Evolutionary conservation across 2,888 invertebrate species (phyloP).

Genomic region (Mythimna lalbum): DNA sequence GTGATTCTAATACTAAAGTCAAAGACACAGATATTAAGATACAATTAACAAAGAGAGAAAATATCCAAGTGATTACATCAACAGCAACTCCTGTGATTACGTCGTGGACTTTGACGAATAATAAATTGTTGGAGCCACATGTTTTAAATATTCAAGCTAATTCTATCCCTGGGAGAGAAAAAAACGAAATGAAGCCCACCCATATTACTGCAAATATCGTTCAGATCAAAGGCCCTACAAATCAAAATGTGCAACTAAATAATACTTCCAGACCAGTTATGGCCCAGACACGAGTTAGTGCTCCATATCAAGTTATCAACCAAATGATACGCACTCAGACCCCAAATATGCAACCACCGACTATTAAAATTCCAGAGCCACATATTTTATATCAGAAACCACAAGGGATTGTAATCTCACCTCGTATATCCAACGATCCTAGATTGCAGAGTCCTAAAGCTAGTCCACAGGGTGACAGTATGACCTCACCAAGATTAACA

Average conservation of each 20-base stretch:
- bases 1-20: constrained; percentile 75
- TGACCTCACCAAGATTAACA: constrained; percentile 82
- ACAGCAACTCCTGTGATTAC: constrained; percentile 90
- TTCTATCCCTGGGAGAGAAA: constrained; percentile 73
- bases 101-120: constrained; percentile 89
- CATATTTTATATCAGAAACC: constrained; percentile 87
- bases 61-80: constrained; percentile 80
- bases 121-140: constrained; percentile 84
- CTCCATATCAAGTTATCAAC: constrained; percentile 87
- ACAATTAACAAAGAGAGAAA: constrained; percentile 79
- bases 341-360: constrained; percentile 91
- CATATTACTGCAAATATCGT: constrained; percentile 85
- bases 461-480: constrained; percentile 78
- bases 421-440: constrained; percentile 82
- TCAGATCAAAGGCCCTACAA: constrained; percentile 82
- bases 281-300: constrained; percentile 77
- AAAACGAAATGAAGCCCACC: constrained; percentile 80
- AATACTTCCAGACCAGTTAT: constrained; percentile 79
- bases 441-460: constrained; percentile 85
- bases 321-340: constrained; percentile 81
- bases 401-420: constrained; percentile 86
- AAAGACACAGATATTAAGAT: constrained; percentile 80
- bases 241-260: constrained; percentile 75
- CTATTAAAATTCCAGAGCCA: constrained; percentile 92
- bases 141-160: constrained; percentile 79